Evolutionary conservation across 2,113 vertebrate species (phyloP).

Genomic region (Pungitius pungitius): DNA sequence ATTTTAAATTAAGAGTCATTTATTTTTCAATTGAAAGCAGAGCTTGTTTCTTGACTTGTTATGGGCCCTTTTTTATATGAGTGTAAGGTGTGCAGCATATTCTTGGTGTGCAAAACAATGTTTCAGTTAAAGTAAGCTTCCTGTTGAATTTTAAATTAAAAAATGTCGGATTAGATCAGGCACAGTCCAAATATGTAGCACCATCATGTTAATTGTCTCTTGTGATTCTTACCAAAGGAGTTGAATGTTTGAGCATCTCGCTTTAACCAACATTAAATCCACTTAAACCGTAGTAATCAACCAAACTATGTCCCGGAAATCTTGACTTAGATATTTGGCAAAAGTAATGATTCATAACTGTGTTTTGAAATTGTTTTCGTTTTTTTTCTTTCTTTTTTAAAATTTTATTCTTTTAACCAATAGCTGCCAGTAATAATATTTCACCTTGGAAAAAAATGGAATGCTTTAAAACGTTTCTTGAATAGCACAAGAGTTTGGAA

Average conservation of each 20-base stretch:
- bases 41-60: background rate
- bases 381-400: too few relatives aligned
- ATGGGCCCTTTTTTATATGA: background rate
- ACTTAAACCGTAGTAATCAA: background rate
- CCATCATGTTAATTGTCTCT: background rate
- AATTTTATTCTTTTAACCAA: too few relatives aligned
- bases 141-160: background rate
- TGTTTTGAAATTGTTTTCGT: background rate
- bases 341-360: background rate
- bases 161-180: background rate
- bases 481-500: background rate
- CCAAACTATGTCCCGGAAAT: background rate
- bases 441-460: background rate
- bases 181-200: background rate
- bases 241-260: background rate
- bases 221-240: background rate
- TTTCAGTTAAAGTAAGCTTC: background rate
- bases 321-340: background rate
- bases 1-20: background rate
- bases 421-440: background rate
- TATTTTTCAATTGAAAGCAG: background rate
- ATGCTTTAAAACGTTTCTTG: background rate
- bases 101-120: background rate
- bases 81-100: background rate
- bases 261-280: background rate